Evolutionary conservation across 2,888 invertebrate species (phyloP), one percentile per base, ranked within the genome.

Genomic region (Ommatoiulus sabulosus): DNA sequence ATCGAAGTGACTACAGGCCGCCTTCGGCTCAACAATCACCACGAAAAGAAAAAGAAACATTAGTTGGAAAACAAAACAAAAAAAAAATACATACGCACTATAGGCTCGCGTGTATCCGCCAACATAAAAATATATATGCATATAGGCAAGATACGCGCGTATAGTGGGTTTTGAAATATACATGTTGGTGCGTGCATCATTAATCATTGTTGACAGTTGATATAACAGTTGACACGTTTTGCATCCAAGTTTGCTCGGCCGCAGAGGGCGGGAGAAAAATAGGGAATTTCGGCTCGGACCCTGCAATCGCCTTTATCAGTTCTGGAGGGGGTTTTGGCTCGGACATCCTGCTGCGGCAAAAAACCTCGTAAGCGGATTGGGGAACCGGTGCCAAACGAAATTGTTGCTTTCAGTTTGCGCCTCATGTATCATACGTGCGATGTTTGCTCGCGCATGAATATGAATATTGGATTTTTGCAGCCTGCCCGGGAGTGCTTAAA

Each of bases 171-270:
- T 80, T 35, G 35, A 80, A 72, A 72, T 72, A 80, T 80, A 80
- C 35, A 35, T 80, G 35, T 80, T n/a, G n/a, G 8, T 80, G 63
- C 63, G 72, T 87, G 87, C 87, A 87, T 87, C 87, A 87, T 87
- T 87, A 87, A 87, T 87, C 87, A 87, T 87, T 46, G 87, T 72
- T 87, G 87, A 87, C 87, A 87, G 87, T 80, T 87, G 72, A 87
- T 87, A 87, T 87, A 57, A 80, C 57, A 52, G 87, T 87, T 87
- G 87, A 87, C 87, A 87, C 57, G 87, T 87, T 87, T 87, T 87
- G 52, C 87, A 87, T 80, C 80, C 35, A 35, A 80, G 80, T 80
- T 80, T 80, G 3, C 35, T 20, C 35, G 80, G 80, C 80, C 80
- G 20, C 80, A 80, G 80, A 80, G 80, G 80, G 80, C 80, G 80